Conservation (phyloP, 64 coral and sea anemone genomes). For the Orbicella faveolata region DNA sequence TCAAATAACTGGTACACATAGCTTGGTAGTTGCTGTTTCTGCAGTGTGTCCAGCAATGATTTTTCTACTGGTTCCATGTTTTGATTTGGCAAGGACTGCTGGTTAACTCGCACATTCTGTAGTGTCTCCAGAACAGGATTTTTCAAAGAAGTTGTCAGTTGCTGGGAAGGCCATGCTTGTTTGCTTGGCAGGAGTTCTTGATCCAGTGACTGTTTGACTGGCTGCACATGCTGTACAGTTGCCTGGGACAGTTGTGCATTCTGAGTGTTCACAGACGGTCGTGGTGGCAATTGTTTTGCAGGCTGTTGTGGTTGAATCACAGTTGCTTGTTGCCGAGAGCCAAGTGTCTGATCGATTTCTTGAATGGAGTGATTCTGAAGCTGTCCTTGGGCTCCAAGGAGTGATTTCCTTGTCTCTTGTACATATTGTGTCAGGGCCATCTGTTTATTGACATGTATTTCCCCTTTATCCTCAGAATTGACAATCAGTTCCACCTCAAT, state of each 20-base stretch:
- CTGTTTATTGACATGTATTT: neutral
- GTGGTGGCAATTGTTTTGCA: neutral
- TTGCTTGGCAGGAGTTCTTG: neutral
- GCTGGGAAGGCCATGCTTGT: neutral
- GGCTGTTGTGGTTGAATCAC: neutral
- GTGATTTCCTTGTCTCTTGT: neutral
- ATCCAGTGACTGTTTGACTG: neutral
- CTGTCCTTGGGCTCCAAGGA: neutral
- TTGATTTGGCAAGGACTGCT: neutral
- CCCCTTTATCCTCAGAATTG: neutral
- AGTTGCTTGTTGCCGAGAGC: neutral
- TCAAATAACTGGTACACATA: conserved; percentile 8
- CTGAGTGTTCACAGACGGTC: neutral
- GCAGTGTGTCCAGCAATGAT: neutral
- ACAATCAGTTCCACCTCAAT: conserved; percentile 49
- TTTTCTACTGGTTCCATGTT: neutral
- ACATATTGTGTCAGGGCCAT: conserved; percentile 54
- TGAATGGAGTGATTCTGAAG: neutral
- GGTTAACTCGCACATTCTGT: neutral
- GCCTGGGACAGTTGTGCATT: neutral
- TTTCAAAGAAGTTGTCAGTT: neutral
- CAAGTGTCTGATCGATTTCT: neutral
- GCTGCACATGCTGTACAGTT: neutral
- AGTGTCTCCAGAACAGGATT: neutral
- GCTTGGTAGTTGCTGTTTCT: neutral